phyloP scores from a whole-genome alignment of 2,113 vertebrate genomes.

The Labeo catla region DNA sequence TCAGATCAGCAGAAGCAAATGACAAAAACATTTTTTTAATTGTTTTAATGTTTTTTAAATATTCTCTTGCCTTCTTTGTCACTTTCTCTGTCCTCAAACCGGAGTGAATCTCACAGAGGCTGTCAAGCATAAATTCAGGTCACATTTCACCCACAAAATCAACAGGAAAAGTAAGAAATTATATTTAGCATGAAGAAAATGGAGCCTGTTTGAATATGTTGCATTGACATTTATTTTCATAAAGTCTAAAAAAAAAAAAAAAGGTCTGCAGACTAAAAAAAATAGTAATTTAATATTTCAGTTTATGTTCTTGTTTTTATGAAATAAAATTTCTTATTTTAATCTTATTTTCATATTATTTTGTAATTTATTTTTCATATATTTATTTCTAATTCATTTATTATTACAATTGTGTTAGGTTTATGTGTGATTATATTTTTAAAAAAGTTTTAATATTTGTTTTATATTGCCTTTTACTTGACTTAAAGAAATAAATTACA shows the following conservation, averaged over 20 bases:
- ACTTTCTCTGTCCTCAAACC: neutral
- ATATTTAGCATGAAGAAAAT: neutral
- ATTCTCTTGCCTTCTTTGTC: neutral
- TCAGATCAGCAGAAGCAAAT: neutral
- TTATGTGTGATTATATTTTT: neutral
- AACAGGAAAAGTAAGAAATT: neutral
- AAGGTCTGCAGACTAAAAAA: too few species aligned
- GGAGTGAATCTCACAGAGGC: neutral
- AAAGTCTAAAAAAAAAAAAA: neutral
- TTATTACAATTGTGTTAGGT: neutral
- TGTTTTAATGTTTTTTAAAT: neutral
- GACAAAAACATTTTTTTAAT: neutral
- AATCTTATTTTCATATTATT: neutral
- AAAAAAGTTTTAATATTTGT: neutral
- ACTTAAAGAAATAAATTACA: neutral
- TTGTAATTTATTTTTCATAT: neutral
- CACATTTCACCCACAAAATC: constrained; percentile 4
- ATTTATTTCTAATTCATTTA: neutral
- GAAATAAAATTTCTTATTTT: too few species aligned
- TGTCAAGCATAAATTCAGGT: neutral
- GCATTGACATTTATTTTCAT: neutral
- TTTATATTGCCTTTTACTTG: neutral
- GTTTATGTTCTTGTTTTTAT: neutral
- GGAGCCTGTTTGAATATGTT: neutral
- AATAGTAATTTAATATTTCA: too few species aligned